phyloP scores from a whole-genome alignment of 2,797 vertebrate genomes.

The Gymnoscopelus braueri region DNA sequence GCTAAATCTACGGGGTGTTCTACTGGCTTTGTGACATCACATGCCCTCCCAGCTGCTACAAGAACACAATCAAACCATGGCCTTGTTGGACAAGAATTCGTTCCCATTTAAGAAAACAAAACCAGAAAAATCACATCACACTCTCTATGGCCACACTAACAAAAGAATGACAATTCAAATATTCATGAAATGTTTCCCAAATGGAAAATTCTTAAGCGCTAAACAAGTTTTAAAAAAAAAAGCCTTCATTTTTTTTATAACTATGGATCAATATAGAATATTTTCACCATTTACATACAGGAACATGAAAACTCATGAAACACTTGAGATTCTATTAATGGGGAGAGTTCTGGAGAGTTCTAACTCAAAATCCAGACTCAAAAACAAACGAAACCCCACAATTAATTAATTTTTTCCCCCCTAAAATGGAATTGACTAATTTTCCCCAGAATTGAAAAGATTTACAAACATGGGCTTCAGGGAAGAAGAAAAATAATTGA shows the following conservation, averaged over 20 bases:
- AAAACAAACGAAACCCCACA: conserved; percentile 67
- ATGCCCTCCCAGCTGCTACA: conserved; percentile 67
- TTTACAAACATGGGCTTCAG: conserved; percentile 93
- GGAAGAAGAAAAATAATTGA: conserved; percentile 65
- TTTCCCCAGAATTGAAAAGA: conserved; percentile 91
- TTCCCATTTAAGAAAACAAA: conserved; percentile 64
- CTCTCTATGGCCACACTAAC: conserved; percentile 93
- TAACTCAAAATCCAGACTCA: conserved; percentile 94
- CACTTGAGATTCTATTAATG: conserved; percentile 85
- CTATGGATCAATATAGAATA: conserved; percentile 89
- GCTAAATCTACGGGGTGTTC: conserved; percentile 62
- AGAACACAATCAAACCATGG: conserved; percentile 66
- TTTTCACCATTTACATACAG: conserved; percentile 88
- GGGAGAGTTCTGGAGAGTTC: conserved; percentile 91
- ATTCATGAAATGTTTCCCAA: conserved; percentile 92
- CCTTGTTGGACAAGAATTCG: conserved; percentile 77
- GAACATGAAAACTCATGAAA: conserved; percentile 88
- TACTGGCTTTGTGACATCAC: conserved; percentile 67
- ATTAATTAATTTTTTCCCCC: conserved; percentile 78
- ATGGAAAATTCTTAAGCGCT: conserved; percentile 92
- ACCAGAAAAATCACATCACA: conserved; percentile 83
- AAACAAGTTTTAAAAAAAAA: conserved; percentile 88
- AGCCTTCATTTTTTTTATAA: conserved; percentile 97
- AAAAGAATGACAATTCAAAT: conserved; percentile 91
- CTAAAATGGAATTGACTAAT: conserved; percentile 90